A percentile compares a stretch with the other conserved stretches of the same genome.
Conservation (phyloP, 2,113 vertebrate species). For the Lepus americanus region DNA sequence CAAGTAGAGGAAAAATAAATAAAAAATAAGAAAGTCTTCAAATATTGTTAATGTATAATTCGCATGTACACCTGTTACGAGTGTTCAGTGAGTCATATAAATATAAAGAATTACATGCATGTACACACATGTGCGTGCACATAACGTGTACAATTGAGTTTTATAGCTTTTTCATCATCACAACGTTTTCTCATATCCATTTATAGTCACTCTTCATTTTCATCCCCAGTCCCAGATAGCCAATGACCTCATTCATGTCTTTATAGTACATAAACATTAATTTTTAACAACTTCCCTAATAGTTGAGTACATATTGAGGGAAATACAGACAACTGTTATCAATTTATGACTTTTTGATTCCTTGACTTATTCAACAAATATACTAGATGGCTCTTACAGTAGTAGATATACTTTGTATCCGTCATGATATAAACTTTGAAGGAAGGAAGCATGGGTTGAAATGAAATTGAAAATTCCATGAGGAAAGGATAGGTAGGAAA, state of each 20-base stretch:
- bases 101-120: background rate
- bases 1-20: too few species aligned
- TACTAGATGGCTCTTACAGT: background rate
- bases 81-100: background rate
- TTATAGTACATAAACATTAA: background rate
- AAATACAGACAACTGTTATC: background rate
- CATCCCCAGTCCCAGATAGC: background rate
- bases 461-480: background rate
- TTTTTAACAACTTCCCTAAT: background rate
- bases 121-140: too few species aligned
- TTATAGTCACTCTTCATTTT: background rate
- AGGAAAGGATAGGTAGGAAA: background rate
- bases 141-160: background rate
- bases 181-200: background rate
- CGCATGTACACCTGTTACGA: background rate
- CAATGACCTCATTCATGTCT: background rate
- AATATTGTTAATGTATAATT: background rate
- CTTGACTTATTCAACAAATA: constrained; percentile 50
- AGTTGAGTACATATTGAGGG: background rate
- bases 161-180: constrained; percentile 19
- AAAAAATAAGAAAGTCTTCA: too few species aligned
- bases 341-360: background rate
- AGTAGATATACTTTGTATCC: background rate
- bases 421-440: background rate
- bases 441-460: background rate